Conservation (phyloP, 2,113 vertebrate species). For the Uropsilus gracilis region DNA sequence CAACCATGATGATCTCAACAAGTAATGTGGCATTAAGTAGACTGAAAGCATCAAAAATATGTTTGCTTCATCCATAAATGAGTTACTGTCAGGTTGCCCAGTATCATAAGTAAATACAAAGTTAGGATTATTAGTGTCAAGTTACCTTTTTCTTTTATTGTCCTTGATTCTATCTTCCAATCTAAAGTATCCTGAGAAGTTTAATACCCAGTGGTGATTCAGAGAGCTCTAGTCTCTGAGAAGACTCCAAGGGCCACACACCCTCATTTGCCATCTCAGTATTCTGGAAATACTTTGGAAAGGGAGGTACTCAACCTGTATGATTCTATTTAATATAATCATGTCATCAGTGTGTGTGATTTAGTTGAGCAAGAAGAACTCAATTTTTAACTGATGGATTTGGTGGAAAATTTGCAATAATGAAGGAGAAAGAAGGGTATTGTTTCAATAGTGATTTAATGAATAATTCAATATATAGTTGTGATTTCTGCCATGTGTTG, state of each 20-base stretch:
- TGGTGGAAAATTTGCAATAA: not conserved
- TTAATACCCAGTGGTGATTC: accelerated
- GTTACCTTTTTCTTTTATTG: not conserved
- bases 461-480: not conserved
- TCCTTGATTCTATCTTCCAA: not conserved
- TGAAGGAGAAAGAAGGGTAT: not conserved
- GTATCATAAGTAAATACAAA: not conserved
- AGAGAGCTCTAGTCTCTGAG: not conserved
- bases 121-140: not conserved
- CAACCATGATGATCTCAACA: not conserved
- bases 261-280: not conserved
- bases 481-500: not conserved
- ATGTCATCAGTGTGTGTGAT: accelerated
- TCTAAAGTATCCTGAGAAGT: not conserved
- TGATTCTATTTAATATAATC: not conserved
- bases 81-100: not conserved
- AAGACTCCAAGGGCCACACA: not conserved
- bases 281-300: not conserved
- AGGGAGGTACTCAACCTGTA: not conserved
- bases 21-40: not conserved
- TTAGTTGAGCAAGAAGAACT: not conserved
- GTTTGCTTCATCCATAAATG: not conserved
- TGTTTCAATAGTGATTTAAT: accelerated
- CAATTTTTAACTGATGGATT: not conserved
- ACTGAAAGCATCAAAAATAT: not conserved